phyloP scores from a whole-genome alignment of 2,113 vertebrate species.

The Hemichromis elongatus region DNA sequence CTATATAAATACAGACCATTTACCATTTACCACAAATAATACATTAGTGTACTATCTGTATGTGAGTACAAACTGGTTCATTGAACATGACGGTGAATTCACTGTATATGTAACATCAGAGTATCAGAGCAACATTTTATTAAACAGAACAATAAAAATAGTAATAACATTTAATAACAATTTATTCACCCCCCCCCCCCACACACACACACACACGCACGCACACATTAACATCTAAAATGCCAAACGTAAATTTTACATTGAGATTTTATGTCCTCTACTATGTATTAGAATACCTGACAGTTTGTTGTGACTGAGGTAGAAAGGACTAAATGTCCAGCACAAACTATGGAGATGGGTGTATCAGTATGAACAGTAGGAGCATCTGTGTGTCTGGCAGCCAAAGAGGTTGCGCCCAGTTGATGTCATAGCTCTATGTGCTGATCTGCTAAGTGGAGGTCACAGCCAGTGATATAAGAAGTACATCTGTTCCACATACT shows the following conservation, averaged over 20 bases:
- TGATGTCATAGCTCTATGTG: constrained; percentile 54
- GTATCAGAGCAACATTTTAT: background rate
- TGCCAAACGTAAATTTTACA: background rate
- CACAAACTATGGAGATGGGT: constrained; percentile 19
- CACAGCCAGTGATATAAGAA: constrained; percentile 2
- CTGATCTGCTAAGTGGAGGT: constrained; percentile 28
- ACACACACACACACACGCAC: no score
- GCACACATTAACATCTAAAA: background rate
- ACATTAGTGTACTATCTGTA: background rate
- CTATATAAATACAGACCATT: no score
- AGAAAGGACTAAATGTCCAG: background rate
- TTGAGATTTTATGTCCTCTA: background rate
- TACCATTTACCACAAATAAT: background rate
- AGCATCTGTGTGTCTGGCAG: constrained; percentile 58
- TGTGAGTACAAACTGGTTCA: background rate
- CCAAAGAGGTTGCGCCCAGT: constrained; percentile 55
- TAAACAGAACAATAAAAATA: background rate
- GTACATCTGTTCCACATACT: constrained; percentile 39
- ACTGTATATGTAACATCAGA: background rate
- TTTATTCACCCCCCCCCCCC: no score
- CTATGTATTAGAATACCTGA: background rate
- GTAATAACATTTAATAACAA: background rate
- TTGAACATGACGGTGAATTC: background rate
- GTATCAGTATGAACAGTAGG: constrained; percentile 59
- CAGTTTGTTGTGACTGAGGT: background rate